Percentiles rank a stretch among this genome's conserved stretches.
Conservation (phyloP, 2,888 invertebrate species). For the Arge pagana region DNA sequence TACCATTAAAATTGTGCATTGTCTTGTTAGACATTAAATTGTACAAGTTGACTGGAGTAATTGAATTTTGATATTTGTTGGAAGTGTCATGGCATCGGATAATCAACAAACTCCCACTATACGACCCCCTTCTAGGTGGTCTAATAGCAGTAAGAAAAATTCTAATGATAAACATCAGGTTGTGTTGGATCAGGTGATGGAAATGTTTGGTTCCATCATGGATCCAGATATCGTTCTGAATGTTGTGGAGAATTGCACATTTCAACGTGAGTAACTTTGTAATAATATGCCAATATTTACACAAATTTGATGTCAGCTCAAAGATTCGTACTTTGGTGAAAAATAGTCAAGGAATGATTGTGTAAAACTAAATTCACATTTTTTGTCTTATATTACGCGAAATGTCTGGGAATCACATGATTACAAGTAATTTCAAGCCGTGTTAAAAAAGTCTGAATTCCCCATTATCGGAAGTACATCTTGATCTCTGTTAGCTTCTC, state of each 20-base stretch:
- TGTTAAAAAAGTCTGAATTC: too few species aligned
- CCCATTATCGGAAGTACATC: too few species aligned
- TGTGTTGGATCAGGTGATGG: slow-evolving; percentile 35
- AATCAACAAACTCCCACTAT: slow-evolving; percentile 35
- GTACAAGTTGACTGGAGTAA: too few species aligned
- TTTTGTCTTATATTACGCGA: background rate
- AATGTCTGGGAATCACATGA: background rate
- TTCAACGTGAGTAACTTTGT: slow-evolving; percentile 42
- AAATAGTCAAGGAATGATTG: background rate
- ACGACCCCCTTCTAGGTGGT: slow-evolving; percentile 27
- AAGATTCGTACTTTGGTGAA: background rate
- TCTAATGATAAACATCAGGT: slow-evolving; percentile 33
- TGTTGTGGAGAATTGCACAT: slow-evolving; percentile 43
- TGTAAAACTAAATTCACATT: background rate
- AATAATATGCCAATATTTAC: background rate
- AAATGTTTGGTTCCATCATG: slow-evolving; percentile 44
- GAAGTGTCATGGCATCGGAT: slow-evolving; percentile 42
- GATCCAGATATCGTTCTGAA: slow-evolving; percentile 44
- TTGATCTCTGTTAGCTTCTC: too few species aligned
- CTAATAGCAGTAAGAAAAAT: slow-evolving; percentile 28
- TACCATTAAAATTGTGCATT: too few species aligned
- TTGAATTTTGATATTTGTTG: too few species aligned
- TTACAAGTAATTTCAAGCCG: background rate
- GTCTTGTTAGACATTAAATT: too few species aligned
- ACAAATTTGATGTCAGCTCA: background rate